phyloP scores from a whole-genome alignment of 2,888 invertebrate genomes.

The Alviniconcha strummeri region DNA sequence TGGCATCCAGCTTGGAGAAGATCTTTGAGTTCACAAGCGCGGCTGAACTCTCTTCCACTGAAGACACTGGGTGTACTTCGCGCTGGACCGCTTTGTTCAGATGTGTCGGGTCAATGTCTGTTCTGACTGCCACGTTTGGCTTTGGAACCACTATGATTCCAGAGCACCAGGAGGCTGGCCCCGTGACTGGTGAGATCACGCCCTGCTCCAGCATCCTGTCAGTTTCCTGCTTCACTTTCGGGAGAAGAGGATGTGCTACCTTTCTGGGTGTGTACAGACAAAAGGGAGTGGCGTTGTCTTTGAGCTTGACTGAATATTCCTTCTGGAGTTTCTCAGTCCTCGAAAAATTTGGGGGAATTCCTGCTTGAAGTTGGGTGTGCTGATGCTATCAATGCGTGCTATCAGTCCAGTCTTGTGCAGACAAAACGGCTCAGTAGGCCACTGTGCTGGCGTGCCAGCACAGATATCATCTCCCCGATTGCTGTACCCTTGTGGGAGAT shows the following conservation, averaged over 20 bases:
- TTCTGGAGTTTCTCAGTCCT: not conserved
- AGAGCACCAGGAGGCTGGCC: conserved; percentile 8
- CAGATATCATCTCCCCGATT: not conserved
- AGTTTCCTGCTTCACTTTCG: conserved; percentile 13
- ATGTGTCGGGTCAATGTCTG: not conserved
- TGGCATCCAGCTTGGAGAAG: not conserved
- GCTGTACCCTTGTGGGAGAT: not conserved
- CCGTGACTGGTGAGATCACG: conserved; percentile 35
- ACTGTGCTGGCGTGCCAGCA: not conserved
- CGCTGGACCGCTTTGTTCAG: not conserved
- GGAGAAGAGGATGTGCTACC: not conserved
- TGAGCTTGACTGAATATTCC: not conserved
- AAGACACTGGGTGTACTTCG: not conserved
- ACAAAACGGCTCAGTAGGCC: not conserved
- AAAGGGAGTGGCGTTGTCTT: not conserved
- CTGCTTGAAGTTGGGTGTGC: not conserved
- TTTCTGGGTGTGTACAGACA: conserved; percentile 8
- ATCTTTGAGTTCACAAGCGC: not conserved
- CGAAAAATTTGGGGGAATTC: conserved; percentile 17
- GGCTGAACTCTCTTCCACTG: not conserved
- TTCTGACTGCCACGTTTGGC: not conserved
- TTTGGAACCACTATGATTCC: conserved; percentile 24
- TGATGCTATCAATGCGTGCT: not conserved
- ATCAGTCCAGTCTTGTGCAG: not conserved
- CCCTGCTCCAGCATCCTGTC: conserved; percentile 24